Evolutionary conservation across 2,888 invertebrate genomes (phyloP), one percentile per base, ranked within the genome.

Genomic region (Anagyrus pseudococci): DNA sequence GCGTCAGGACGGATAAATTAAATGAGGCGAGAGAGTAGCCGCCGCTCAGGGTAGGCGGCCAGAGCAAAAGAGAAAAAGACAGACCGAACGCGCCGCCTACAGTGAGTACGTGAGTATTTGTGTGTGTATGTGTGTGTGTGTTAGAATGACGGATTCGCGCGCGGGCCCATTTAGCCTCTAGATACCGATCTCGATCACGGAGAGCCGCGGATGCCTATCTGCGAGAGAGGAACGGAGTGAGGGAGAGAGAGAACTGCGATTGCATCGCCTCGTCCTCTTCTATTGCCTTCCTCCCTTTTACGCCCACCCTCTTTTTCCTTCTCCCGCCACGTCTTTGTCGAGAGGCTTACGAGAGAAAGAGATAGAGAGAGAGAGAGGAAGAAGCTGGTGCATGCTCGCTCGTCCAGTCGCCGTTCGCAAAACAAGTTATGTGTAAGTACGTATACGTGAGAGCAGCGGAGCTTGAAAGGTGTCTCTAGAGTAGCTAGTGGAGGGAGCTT

Each of bases 101-200:
- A n/a, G n/a, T n/a, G n/a, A n/a, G n/a, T n/a, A n/a, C n/a, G n/a
- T n/a, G 52, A 47, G 56, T n/a, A n/a, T n/a, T n/a, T n/a, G n/a
- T n/a, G n/a, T n/a, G n/a, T n/a, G n/a, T n/a, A n/a, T n/a, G n/a
- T n/a, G 41, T 75, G 76, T 73, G 77, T 77, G 77, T 74, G 77
- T 73, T 74, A 76, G 77, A 77, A 78, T 78, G 77, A 78, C 75
- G 72, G 73, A 78, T 78, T 74, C 75, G 69, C 73, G 64, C 66
- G 68, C 63, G 71, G 71, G 71, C 71, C 73, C 73, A 74, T 76
- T 75, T 76, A 75, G 76, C 70, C 71, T 68, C 70, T 67, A 75
- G 77, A 78, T 78, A 78, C 71, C 67, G 69, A 77, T 77, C 77
- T 76, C 67, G 69, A 71, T 71, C 67, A 48, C 68, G 56, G 59